Evolutionary conservation across 2,113 vertebrate genomes (phyloP).

Genomic region (Tupaia tana): DNA sequence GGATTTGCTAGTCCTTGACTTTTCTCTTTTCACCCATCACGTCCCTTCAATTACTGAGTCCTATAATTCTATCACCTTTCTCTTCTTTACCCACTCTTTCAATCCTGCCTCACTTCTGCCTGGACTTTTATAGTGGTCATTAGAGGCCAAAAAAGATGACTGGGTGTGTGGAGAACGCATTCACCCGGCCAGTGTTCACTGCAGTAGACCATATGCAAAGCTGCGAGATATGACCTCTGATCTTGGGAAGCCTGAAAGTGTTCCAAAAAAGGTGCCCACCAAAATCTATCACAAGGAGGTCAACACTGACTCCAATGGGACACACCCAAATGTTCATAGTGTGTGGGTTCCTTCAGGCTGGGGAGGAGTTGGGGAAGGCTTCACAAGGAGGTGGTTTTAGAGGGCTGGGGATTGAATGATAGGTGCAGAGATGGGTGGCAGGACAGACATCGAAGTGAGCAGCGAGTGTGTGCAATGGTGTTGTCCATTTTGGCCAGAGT

Average conservation of each 20-base stretch:
- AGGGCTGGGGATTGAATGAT: neutral
- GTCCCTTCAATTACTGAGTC: neutral
- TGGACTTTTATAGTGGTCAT: neutral
- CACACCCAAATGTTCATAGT: neutral
- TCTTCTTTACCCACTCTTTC: neutral
- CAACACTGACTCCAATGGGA: neutral
- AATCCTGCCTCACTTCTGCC: neutral
- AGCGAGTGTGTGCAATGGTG: neutral
- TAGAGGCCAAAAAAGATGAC: neutral
- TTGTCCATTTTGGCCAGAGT: too few relatives aligned
- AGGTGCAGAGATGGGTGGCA: neutral
- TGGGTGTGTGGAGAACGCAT: neutral
- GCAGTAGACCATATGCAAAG: neutral
- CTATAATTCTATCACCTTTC: neutral
- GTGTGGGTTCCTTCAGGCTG: neutral
- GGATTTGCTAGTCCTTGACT: neutral
- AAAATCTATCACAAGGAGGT: neutral
- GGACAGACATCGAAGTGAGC: neutral
- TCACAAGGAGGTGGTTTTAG: neutral
- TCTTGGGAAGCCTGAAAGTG: neutral
- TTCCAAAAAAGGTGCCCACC: neutral
- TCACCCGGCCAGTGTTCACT: neutral
- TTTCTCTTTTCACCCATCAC: neutral
- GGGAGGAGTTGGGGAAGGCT: accelerated
- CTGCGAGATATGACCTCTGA: neutral